Evolutionary conservation across 2,797 vertebrate species (phyloP).

Genomic region (Pteropus rufus): DNA sequence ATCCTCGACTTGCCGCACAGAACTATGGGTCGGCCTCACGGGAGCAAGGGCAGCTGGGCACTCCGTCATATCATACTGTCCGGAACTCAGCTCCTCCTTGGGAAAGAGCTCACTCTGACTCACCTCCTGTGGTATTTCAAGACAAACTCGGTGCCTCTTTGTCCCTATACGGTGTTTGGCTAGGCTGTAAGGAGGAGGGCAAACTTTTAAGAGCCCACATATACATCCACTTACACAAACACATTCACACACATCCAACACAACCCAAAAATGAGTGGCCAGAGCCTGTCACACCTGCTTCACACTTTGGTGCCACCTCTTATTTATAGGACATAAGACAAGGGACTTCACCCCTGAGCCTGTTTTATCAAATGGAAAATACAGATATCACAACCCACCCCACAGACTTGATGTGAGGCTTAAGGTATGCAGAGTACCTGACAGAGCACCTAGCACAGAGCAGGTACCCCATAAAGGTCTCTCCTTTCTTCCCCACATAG

Average conservation of each 20-base stretch:
- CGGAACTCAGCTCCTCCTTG: constrained; percentile 84
- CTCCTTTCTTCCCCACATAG: not conserved
- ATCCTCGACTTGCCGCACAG: constrained; percentile 77
- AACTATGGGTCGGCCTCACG: constrained; percentile 71
- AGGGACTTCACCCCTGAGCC: not conserved
- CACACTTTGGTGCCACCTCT: not conserved
- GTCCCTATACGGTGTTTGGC: constrained; percentile 95
- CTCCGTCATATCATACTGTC: constrained; percentile 78
- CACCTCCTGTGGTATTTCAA: constrained; percentile 94
- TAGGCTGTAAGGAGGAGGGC: constrained; percentile 75
- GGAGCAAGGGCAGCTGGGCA: constrained; percentile 77
- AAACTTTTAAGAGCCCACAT: not conserved
- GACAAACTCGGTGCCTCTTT: constrained; percentile 95
- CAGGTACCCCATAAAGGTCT: not conserved
- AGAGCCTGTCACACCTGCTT: not conserved
- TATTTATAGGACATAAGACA: not conserved
- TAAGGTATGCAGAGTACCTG: not conserved
- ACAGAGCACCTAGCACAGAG: fast-evolving
- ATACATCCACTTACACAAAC: not conserved
- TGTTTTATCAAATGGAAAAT: not conserved
- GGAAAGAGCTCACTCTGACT: constrained; percentile 86
- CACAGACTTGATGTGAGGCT: not conserved
- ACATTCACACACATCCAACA: not conserved
- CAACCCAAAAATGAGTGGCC: not conserved
- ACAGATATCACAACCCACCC: not conserved